phyloP scores from a whole-genome alignment of 2,113 vertebrate genomes.

The Crocuta crocuta region DNA sequence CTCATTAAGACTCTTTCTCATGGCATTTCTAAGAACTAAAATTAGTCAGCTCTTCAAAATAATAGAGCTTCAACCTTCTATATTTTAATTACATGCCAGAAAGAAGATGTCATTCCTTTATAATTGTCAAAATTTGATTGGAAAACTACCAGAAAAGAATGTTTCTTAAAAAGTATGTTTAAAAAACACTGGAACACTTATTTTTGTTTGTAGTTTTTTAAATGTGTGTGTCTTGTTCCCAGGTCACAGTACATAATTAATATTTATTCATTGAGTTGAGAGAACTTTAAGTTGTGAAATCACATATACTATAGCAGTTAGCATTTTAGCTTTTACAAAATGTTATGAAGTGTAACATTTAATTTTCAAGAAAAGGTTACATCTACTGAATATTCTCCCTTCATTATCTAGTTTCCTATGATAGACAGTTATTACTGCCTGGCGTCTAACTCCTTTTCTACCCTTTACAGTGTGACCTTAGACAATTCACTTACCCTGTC shows the following conservation, averaged over 20 bases:
- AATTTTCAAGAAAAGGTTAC: not conserved
- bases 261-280: constrained; percentile 29
- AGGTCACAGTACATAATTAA: not conserved
- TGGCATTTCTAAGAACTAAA: not conserved
- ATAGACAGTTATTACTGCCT: not conserved
- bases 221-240: not conserved
- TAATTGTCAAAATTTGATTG: not conserved
- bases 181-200: not conserved
- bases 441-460: not conserved
- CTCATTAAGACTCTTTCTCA: not conserved
- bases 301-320: not conserved
- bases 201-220: not conserved
- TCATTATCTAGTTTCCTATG: not conserved
- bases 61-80: not conserved
- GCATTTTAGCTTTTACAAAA: constrained; percentile 36
- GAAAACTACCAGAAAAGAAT: not conserved
- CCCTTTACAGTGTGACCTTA: not conserved
- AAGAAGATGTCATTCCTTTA: not conserved
- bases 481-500: not conserved
- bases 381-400: not conserved
- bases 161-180: not conserved
- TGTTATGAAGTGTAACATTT: not conserved
- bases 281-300: constrained; percentile 15
- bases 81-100: constrained; percentile 41
- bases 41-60: constrained; percentile 44